phyloP scores from a whole-genome alignment of 2,797 vertebrate species.

The Tangara arthus region DNA sequence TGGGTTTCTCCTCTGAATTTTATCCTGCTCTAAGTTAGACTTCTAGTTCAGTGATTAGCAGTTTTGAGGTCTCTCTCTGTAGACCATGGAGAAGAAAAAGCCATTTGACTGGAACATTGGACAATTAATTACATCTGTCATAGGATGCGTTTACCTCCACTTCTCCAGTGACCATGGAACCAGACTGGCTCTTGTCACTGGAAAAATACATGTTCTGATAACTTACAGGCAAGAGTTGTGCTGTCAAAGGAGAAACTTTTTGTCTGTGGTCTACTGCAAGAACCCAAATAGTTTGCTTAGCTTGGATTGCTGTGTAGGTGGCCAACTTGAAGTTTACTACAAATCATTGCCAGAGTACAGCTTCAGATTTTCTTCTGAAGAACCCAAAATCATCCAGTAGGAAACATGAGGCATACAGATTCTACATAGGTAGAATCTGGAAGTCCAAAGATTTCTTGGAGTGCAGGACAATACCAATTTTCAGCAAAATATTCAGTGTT shows the following conservation, averaged over 20 bases:
- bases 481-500: neutral
- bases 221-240: neutral
- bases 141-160: neutral
- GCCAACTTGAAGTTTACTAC: neutral
- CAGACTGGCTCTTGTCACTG: neutral
- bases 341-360: neutral
- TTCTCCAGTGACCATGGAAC: neutral
- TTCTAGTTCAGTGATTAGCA: neutral
- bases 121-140: neutral
- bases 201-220: neutral
- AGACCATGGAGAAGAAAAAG: neutral
- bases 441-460: neutral
- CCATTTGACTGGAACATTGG: neutral
- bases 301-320: neutral
- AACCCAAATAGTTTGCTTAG: neutral
- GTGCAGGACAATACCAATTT: neutral
- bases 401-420: neutral
- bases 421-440: neutral
- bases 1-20: neutral
- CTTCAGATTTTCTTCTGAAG: neutral
- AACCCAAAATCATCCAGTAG: neutral
- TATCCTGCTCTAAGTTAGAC: neutral
- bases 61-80: neutral
- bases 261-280: neutral
- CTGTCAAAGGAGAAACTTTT: neutral